Base-by-base conservation (phyloP, 1,140 invertebrate genomes). In the Stegodyphus dumicola region DNA sequence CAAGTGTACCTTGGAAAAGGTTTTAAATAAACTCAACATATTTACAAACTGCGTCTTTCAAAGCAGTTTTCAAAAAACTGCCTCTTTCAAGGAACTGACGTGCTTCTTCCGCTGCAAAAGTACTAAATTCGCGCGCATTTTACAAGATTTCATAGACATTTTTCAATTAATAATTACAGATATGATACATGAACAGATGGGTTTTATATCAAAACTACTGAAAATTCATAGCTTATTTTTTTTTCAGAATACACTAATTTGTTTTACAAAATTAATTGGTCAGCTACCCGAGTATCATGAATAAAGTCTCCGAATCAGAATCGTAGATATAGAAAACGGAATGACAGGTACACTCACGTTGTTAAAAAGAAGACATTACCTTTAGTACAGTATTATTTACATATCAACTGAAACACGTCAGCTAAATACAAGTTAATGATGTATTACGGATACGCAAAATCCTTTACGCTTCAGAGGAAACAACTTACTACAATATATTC, bases 401-500 rank as follows among this genome's bases (percentile, higher is more conserved):
- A 60, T 60, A 60, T 10, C 15, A 15, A 10, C 15, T 60, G 15
- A 10, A 60, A 60, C 33, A 33, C 33, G 33, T 33, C 33, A 33
- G 15, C 15, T 10, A 60, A 60, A 60, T 15, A 60, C 56, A 60
- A 10, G 15, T 60, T 60, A 15, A 60, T 60, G 15, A 9, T 2
- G 15, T 60, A 1, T 10, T 60, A 15, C 0, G 15, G 9, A 10
- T 5, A 60, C 56, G 5, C 15, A 60, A 60, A 60, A 15, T 33
- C 33, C 33, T 33, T 33, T 33, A 1, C 9, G 56, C 9, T 9
- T 60, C 56, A 15, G 15, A 60, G 5, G 56, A 60, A 60, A 10
- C 9, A 15, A 9, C 15, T 10, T 15, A 81, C 56, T 60, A 51
- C 54, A 73, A 73, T 73, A 48, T 71, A 81, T 56, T 73, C 69